These are phyloP conservation scores for Drosophila peninsularis DNA, from an alignment of 2,888 invertebrate genomes.

Conservation along the genomic window DNA sequence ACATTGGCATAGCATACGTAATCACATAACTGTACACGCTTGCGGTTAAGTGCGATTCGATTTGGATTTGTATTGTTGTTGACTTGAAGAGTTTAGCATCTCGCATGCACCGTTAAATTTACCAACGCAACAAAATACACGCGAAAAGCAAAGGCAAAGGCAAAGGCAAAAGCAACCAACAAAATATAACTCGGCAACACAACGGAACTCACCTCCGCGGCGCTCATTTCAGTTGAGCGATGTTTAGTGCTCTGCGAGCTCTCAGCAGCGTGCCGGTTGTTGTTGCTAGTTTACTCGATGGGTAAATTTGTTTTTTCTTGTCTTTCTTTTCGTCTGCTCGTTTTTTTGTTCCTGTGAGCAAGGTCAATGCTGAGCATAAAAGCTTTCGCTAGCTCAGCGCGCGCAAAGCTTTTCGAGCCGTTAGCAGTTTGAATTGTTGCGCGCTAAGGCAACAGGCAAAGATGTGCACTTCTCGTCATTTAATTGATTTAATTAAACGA, in stretches of 20 bases:
- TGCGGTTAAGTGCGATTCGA: slow-evolving; percentile 1
- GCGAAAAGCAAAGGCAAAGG: neutral
- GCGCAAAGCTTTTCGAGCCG: slow-evolving; percentile 45
- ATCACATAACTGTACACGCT: slow-evolving; percentile 5
- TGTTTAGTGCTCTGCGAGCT: slow-evolving; percentile 3
- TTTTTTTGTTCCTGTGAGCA: neutral
- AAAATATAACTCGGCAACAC: neutral
- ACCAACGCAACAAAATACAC: slow-evolving; percentile 18
- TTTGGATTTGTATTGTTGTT: slow-evolving; percentile 12
- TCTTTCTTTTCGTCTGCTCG: neutral
- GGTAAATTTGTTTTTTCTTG: neutral
- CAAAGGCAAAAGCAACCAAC: too few species aligned
- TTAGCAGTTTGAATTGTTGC: slow-evolving; percentile 41
- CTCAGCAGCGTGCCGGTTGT: slow-evolving; percentile 13
- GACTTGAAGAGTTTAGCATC: neutral
- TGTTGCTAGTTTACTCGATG: slow-evolving; percentile 7
- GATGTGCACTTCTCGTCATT: neutral
- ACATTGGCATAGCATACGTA: slow-evolving; percentile 1
- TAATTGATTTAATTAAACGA: neutral
- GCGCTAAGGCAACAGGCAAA: neutral
- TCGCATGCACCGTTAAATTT: slow-evolving; percentile 12
- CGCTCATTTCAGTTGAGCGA: slow-evolving; percentile 48
- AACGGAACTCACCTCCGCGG: slow-evolving; percentile 57
- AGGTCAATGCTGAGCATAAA: neutral
- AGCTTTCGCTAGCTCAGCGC: slow-evolving; percentile 24